Base-by-base conservation (phyloP, 2,797 vertebrate species). In the Oreochromis grahami region DNA sequence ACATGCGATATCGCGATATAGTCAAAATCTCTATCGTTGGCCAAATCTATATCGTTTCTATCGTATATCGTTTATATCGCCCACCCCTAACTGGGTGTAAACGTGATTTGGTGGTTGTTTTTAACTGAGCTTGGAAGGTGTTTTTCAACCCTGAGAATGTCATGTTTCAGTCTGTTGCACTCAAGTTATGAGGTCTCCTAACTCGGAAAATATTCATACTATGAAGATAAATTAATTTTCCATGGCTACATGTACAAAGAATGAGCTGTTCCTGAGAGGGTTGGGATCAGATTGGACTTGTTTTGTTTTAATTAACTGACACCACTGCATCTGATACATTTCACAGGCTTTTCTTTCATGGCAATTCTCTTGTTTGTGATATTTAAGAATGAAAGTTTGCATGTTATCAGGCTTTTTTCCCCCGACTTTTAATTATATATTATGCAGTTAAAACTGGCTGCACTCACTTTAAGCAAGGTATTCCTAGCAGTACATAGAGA, bases 41-140 rank as follows among this genome's bases (percentile, higher is more conserved):
- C n/a, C n/a, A n/a, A n/a, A n/a, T n/a, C n/a, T n/a, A n/a, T n/a
- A n/a, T n/a, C n/a, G n/a, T n/a, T n/a, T n/a, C n/a, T n/a, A n/a
- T n/a, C n/a, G n/a, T n/a, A n/a, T n/a, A n/a, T n/a, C n/a, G n/a
- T n/a, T n/a, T n/a, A n/a, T n/a, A n/a, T n/a, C n/a, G n/a, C n/a
- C n/a, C n/a, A n/a, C n/a, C n/a, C n/a, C n/a, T n/a, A n/a, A 55
- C 13, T 26, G 3, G 0, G 8, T 34, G 5, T 10, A 34, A 60
- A 60, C 0, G 1, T 19, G 29, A 58, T n/a, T 34, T 60, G 29
- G 29, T 11, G 17, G 56, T 19, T 3, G 29, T 60, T 32, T 36
- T 34, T 60, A 36, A 17, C 32, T 3, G 34, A 36, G 17, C 58
- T 36, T n/a, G 7, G 0, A 56, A 32, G 10, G 17, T 63, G 58